phyloP scores from a whole-genome alignment of 2,888 invertebrate species.

The Himalopsyche japonica region DNA sequence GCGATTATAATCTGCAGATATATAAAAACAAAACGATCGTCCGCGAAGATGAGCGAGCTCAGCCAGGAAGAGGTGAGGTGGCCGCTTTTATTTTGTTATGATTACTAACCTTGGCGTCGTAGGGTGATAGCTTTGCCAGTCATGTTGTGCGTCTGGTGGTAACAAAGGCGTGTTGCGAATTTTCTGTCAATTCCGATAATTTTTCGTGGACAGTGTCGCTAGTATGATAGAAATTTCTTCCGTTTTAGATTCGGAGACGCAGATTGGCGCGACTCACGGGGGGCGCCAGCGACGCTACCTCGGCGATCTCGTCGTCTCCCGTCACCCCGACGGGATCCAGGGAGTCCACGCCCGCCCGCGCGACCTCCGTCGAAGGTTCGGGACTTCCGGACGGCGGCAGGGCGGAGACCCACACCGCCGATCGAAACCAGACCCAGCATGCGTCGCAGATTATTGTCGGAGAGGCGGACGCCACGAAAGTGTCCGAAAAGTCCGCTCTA shows the following conservation, averaged over 20 bases:
- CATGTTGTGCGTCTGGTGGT: conserved; percentile 18
- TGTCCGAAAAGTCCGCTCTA: conserved; percentile 51
- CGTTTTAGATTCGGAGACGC: conserved; percentile 70
- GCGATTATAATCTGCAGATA: not conserved
- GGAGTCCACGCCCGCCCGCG: conserved; percentile 44
- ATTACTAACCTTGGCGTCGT: conserved; percentile 51
- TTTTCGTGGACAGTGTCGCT: not conserved
- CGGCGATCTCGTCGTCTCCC: conserved; percentile 51
- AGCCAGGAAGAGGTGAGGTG: conserved; percentile 84
- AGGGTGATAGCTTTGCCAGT: conserved; percentile 41
- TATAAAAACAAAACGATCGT: not conserved
- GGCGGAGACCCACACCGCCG: conserved; percentile 48
- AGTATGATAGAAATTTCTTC: not conserved
- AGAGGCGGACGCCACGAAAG: conserved; percentile 43
- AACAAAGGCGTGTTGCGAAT: conserved; percentile 24
- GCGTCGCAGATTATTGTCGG: conserved; percentile 9
- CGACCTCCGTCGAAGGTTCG: conserved; percentile 43
- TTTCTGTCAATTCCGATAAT: not conserved
- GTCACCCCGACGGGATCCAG: conserved; percentile 48
- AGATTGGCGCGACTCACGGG: conserved; percentile 72
- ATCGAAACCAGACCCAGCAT: conserved; percentile 22
- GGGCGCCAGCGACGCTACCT: conserved; percentile 55
- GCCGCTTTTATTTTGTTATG: conserved; percentile 23
- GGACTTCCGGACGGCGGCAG: conserved; percentile 47
- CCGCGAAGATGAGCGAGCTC: conserved; percentile 73